These are phyloP conservation scores for Lerista edwardsae DNA, from an alignment of 2,797 vertebrate species.

Conservation along the genomic window DNA sequence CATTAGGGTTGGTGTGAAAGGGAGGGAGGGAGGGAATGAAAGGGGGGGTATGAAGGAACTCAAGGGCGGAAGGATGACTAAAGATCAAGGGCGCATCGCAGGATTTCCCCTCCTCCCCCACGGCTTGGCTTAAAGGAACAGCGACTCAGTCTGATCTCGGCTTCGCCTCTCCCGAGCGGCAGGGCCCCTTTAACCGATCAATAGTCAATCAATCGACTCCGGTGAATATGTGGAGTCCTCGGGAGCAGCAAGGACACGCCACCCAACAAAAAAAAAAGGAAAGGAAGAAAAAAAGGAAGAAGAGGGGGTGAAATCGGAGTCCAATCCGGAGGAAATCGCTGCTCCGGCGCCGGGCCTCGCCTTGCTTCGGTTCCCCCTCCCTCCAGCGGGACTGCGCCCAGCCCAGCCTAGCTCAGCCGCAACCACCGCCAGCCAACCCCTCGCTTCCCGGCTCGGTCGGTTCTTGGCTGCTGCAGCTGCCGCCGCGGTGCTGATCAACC, in stretches of 20 bases:
- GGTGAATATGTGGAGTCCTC: not conserved
- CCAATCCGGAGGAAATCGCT: slow-evolving; percentile 59
- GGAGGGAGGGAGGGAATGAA: not conserved
- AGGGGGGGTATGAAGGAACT: slow-evolving; percentile 28
- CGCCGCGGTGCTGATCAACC: slow-evolving; percentile 37
- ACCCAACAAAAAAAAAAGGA: not conserved
- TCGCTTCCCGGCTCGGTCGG: slow-evolving; percentile 2
- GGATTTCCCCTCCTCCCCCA: not conserved
- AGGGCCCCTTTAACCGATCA: slow-evolving; percentile 22
- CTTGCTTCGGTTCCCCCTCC: not conserved
- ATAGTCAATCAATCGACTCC: not conserved
- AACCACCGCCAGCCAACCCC: slow-evolving; percentile 14
- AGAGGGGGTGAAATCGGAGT: not conserved
- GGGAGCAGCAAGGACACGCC: not conserved
- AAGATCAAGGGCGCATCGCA: slow-evolving; percentile 33
- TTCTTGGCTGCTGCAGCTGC: not conserved
- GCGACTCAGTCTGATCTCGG: too few species aligned
- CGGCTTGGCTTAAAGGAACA: slow-evolving; percentile 24
- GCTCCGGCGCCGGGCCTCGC: slow-evolving; percentile 45
- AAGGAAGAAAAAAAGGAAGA: not conserved
- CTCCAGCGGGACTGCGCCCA: not conserved
- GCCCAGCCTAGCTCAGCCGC: not conserved
- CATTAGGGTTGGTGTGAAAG: slow-evolving; percentile 6
- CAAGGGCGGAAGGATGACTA: slow-evolving; percentile 44
- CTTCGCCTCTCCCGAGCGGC: not conserved